A percentile compares a stretch with the other conserved stretches of the same genome.
These are phyloP conservation scores for Formica exsecta DNA, from an alignment of 1,140 invertebrate genomes.

Conservation along the genomic window DNA sequence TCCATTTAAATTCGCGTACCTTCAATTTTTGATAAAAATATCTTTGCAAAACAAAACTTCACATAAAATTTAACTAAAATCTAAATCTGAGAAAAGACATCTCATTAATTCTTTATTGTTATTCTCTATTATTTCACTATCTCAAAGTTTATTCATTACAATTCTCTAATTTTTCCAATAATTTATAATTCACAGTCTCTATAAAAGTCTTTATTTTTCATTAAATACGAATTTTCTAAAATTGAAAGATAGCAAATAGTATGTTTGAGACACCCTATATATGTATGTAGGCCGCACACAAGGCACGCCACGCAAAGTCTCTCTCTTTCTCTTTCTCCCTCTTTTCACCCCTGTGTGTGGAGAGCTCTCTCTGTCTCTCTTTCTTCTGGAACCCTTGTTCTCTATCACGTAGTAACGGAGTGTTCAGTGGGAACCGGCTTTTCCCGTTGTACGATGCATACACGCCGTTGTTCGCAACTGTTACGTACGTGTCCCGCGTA, in stretches of 20 bases:
- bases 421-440: constrained; percentile 75
- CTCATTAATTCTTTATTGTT: too few relatives aligned
- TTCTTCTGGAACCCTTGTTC: constrained; percentile 43
- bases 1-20: neutral
- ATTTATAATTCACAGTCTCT: neutral
- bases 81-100: neutral
- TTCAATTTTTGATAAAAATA: neutral
- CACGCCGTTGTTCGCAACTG: constrained; percentile 68
- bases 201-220: neutral
- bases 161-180: neutral
- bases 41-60: neutral
- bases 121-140: too few relatives aligned
- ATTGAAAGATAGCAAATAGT: neutral
- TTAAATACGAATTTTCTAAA: neutral
- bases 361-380: constrained; percentile 52
- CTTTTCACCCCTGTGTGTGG: constrained; percentile 15
- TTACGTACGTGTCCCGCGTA: constrained; percentile 74
- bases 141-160: neutral
- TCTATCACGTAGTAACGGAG: constrained; percentile 71
- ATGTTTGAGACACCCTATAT: constrained; percentile 50
- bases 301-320: constrained; percentile 66
- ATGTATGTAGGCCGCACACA: constrained; percentile 68
- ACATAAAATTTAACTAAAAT: neutral
- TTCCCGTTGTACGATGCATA: constrained; percentile 70
- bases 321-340: constrained; percentile 38